Evolutionary conservation across 2,797 vertebrate species (phyloP).

Genomic region (Babyrousa celebensis): DNA sequence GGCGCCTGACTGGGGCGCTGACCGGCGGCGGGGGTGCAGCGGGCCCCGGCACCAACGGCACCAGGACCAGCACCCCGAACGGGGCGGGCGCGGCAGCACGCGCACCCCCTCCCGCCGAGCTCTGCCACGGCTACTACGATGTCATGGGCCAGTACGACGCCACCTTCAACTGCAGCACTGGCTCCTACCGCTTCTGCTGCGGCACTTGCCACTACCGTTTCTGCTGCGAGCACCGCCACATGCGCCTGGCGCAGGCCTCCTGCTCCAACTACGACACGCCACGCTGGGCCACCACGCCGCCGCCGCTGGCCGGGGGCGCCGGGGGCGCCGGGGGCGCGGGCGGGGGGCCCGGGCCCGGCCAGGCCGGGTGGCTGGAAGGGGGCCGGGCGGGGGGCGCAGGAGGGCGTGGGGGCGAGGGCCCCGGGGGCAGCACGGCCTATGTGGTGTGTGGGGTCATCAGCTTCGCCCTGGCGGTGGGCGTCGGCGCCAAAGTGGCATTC

Average conservation of each 20-base stretch:
- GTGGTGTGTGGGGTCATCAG: constrained; percentile 96
- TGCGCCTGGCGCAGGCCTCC: constrained; percentile 94
- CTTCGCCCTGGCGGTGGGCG: constrained; percentile 96
- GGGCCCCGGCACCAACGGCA: constrained; percentile 85
- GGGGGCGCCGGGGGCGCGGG: constrained; percentile 82
- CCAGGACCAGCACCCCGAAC: constrained; percentile 88
- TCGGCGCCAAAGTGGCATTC: constrained; percentile 96
- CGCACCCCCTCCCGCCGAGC: constrained; percentile 89
- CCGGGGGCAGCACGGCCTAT: constrained; percentile 95
- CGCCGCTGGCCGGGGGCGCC: constrained; percentile 89
- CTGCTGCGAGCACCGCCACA: constrained; percentile 95
- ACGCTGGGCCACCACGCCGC: constrained; percentile 95
- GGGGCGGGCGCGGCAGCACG: constrained; percentile 86
- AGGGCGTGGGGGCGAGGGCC: constrained; percentile 85
- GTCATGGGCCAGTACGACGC: constrained; percentile 97
- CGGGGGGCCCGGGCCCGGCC: constrained; percentile 88
- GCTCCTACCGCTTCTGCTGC: constrained; percentile 95
- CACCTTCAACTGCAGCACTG: constrained; percentile 97
- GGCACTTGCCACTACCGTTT: constrained; percentile 97
- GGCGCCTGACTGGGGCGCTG: constrained; percentile 94
- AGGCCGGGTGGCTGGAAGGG: constrained; percentile 89
- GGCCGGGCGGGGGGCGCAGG: constrained; percentile 87
- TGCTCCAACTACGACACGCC: constrained; percentile 96
- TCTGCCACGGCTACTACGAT: constrained; percentile 96
- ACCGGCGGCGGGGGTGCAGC: constrained; percentile 91